phyloP scores from a whole-genome alignment of 2,797 vertebrate genomes.

The Tolypeutes matacus region DNA sequence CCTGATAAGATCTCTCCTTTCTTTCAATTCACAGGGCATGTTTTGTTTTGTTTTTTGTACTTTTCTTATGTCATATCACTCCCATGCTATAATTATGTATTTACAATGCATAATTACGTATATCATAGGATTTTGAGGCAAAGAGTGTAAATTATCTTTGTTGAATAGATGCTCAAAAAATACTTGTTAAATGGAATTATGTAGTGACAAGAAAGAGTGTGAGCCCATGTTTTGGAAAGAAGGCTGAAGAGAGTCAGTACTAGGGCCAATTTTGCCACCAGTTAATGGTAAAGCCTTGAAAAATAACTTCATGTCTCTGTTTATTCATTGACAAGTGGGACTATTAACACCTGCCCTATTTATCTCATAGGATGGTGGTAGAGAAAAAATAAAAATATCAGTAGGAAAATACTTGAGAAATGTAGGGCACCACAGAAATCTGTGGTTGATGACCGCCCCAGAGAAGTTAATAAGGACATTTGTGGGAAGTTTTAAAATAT shows the following conservation, averaged over 20 bases:
- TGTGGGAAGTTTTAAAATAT: slow-evolving; percentile 26
- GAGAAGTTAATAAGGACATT: background rate
- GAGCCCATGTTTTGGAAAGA: background rate
- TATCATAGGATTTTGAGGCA: background rate
- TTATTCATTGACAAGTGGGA: background rate
- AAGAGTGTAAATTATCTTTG: background rate
- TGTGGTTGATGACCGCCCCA: background rate
- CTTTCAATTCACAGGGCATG: background rate
- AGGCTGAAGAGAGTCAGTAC: background rate
- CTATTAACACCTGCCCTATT: background rate
- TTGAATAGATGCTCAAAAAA: background rate
- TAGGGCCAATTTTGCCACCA: background rate
- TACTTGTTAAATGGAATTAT: background rate
- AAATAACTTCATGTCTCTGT: background rate
- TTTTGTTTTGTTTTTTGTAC: background rate
- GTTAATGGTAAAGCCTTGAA: background rate
- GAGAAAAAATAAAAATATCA: slow-evolving; percentile 22
- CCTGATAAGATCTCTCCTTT: background rate
- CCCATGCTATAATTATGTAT: background rate
- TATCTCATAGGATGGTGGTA: background rate
- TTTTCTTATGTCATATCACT: background rate
- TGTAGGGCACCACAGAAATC: background rate
- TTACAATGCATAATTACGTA: background rate
- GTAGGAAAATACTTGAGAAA: slow-evolving; percentile 46
- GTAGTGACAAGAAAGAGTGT: background rate